These are phyloP conservation scores for Lateolabrax maculatus DNA, from an alignment of 2,797 vertebrate species.

Conservation along the genomic window DNA sequence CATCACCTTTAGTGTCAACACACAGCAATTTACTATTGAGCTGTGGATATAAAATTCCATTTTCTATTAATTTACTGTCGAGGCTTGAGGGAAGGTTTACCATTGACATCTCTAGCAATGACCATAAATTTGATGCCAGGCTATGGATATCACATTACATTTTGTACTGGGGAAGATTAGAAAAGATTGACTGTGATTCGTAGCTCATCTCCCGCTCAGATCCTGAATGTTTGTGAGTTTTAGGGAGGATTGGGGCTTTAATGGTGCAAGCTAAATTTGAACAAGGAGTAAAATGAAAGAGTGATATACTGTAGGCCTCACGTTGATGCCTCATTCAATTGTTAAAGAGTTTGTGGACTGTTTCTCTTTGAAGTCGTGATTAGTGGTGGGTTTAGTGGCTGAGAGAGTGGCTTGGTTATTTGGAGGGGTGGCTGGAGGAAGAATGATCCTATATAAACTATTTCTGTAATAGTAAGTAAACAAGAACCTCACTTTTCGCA, in stretches of 20 bases:
- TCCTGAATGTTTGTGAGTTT: conserved; percentile 14
- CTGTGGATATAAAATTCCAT: conserved; percentile 55
- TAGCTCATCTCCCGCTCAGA: neutral
- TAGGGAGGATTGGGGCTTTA: conserved; percentile 1
- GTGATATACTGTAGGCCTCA: neutral
- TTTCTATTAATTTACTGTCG: conserved; percentile 54
- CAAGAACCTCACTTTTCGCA: neutral
- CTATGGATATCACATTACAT: conserved; percentile 31
- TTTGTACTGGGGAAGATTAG: conserved; percentile 19
- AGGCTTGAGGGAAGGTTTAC: conserved; percentile 22
- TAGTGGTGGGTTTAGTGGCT: neutral
- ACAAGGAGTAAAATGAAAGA: neutral
- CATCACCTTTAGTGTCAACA: conserved; percentile 64
- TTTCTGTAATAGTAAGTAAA: neutral
- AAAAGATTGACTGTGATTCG: conserved; percentile 27
- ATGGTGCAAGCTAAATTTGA: neutral
- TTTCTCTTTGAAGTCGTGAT: neutral
- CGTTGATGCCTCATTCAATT: neutral
- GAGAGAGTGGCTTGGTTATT: neutral
- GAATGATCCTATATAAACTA: neutral
- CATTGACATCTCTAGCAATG: conserved; percentile 41
- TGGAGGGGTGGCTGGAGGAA: neutral
- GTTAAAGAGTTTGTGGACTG: neutral
- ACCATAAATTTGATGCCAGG: conserved; percentile 36
- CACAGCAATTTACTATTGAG: conserved; percentile 53